Evolutionary conservation across 2,888 invertebrate species (phyloP).

Genomic region (Cataglyphis rosenhaueri): DNA sequence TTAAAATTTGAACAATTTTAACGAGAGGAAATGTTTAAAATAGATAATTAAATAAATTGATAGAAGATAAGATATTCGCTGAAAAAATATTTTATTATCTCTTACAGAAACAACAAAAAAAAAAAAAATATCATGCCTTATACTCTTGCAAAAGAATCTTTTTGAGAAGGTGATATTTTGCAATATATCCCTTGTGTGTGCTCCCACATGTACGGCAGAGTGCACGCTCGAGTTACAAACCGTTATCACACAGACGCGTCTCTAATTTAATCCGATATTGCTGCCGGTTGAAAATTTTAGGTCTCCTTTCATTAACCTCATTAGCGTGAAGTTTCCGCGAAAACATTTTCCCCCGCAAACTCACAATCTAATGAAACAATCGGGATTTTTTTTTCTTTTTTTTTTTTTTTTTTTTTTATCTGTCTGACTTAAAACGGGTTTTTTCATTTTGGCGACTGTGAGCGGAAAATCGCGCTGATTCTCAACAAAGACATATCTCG

Average conservation of each 20-base stretch:
- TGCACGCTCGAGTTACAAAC: slow-evolving; percentile 7
- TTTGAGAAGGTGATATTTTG: slow-evolving; percentile 23
- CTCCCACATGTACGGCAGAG: not conserved
- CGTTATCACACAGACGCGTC: not conserved
- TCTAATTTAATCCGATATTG: slow-evolving; percentile 14
- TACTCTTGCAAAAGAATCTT: not conserved
- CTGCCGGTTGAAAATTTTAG: slow-evolving; percentile 20
- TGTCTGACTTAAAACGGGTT: not conserved
- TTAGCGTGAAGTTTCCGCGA: not conserved
- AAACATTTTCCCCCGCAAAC: not conserved
- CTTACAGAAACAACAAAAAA: not conserved
- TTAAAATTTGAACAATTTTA: not conserved
- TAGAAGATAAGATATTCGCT: not conserved
- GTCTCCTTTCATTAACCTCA: slow-evolving; percentile 20
- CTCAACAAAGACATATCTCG: slow-evolving; percentile 30
- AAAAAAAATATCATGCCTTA: not conserved
- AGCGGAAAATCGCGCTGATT: not conserved
- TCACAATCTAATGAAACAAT: not conserved
- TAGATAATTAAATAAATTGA: not conserved
- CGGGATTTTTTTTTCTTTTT: too few relatives aligned
- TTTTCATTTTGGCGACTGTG: not conserved
- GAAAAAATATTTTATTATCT: not conserved
- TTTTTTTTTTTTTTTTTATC: not conserved
- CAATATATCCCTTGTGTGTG: not conserved
- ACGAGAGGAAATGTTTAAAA: not conserved